Evolutionary conservation across 2,888 invertebrate genomes (phyloP), one percentile per base, ranked within the genome.

Genomic region (Tholera decimalis): DNA sequence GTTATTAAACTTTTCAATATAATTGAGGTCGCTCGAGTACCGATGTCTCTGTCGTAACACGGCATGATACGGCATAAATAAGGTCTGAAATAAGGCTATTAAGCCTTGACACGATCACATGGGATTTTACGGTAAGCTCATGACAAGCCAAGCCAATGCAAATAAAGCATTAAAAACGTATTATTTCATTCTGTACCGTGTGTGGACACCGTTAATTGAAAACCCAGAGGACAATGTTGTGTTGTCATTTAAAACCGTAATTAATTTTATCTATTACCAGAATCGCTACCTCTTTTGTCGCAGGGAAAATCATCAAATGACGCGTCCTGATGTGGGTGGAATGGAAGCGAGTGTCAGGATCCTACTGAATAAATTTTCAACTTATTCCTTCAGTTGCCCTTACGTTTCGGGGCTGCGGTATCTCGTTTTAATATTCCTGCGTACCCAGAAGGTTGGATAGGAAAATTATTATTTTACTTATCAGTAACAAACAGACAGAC

Each of bases 61-160:
- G 20, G 15, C 41, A 1, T 47, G 43, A 54, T 44, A 30, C 13
- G n/a, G n/a, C n/a, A n/a, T n/a, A n/a, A n/a, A n/a, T 22, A 37
- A 50, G n/a, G 41, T 61, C 43, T 53, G 26, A 39, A 64, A 57
- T 43, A 56, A 57, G 28, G 35, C 26, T 35, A 9, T 28, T 20
- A 26, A 46, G 37, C 47, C 58, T 74, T 69, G 69, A 59, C 44
- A 41, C 44, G 9, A 13, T 70, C 75, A 41, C 70, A 24, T 30
- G 64, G 75, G 64, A 74, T 46, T 73, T 50, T 15, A 46, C 61
- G 51, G 35, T 39, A 46, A 69, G 53, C 28, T 30, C 55, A 63
- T 59, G n/a, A n/a, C n/a, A n/a, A n/a, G n/a, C n/a, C n/a, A n/a
- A n/a, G n/a, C n/a, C n/a, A n/a, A n/a, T n/a, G n/a, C n/a, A n/a